These are phyloP conservation scores for Drosophila tripunctata DNA, from an alignment of 2,888 invertebrate species.

Conservation along the genomic window DNA sequence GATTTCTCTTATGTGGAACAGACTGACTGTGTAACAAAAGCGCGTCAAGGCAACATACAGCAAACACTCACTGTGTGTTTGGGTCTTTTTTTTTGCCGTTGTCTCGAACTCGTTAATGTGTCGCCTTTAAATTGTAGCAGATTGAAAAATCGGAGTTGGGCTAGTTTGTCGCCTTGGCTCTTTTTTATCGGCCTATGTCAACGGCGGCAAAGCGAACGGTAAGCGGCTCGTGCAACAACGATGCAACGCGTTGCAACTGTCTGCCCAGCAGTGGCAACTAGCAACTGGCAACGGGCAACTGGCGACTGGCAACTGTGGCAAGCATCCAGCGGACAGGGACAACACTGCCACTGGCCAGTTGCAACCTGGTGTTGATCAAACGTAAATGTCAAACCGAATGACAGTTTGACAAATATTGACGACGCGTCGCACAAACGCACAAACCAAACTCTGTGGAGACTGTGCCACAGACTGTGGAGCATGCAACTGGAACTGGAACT, in stretches of 20 bases:
- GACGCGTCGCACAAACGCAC: slow-evolving; percentile 70
- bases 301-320: slow-evolving; percentile 14
- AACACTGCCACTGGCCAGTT: slow-evolving; percentile 45
- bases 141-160: slow-evolving; percentile 67
- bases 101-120: slow-evolving; percentile 68
- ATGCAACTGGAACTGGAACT: slow-evolving; percentile 9
- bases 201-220: slow-evolving; percentile 46
- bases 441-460: slow-evolving; percentile 17
- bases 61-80: slow-evolving; percentile 25
- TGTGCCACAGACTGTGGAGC: slow-evolving; percentile 9
- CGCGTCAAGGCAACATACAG: slow-evolving; percentile 44
- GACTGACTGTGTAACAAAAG: slow-evolving; percentile 56
- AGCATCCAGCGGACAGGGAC: slow-evolving; percentile 16
- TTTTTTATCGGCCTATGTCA: slow-evolving; percentile 70
- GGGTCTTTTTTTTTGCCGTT: slow-evolving; percentile 21
- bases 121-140: slow-evolving; percentile 72
- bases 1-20: slow-evolving; percentile 24
- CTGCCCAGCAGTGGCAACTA: slow-evolving; percentile 8
- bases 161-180: slow-evolving; percentile 67
- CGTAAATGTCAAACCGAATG: slow-evolving; percentile 82
- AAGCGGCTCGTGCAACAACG: slow-evolving; percentile 43
- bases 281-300: slow-evolving; percentile 3
- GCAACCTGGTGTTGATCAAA: slow-evolving; percentile 77
- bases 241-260: slow-evolving; percentile 5
- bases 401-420: slow-evolving; percentile 84